Evolutionary conservation across 2,797 vertebrate genomes (phyloP).

Genomic region (Glossophaga mutica): DNA sequence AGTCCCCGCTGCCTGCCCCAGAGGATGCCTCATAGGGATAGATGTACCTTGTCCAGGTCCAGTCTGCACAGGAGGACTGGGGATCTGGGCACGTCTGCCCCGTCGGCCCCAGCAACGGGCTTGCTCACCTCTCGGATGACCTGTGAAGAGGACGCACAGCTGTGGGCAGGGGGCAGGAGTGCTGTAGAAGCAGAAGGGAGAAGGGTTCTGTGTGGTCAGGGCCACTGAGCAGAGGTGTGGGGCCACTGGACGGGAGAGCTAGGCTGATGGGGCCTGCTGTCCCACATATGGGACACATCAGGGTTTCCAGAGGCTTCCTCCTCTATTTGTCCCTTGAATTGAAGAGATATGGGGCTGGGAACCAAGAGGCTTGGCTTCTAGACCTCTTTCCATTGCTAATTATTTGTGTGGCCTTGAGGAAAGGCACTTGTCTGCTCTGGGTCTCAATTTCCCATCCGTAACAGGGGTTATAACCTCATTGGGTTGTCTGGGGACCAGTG

Average conservation of each 20-base stretch:
- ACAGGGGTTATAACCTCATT: neutral
- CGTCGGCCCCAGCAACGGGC: conserved; percentile 78
- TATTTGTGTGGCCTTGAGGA: neutral
- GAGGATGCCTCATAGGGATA: neutral
- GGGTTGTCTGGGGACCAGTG: neutral
- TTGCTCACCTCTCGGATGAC: conserved; percentile 92
- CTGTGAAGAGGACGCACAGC: conserved; percentile 77
- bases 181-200: neutral
- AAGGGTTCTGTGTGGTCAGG: neutral
- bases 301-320: neutral
- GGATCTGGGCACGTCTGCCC: conserved; percentile 86
- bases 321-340: neutral
- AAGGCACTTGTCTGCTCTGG: neutral
- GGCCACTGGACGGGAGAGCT: neutral
- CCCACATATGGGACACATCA: neutral
- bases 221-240: neutral
- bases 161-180: neutral
- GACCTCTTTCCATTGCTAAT: no score
- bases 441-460: neutral
- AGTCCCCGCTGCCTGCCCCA: neutral
- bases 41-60: conserved; percentile 93
- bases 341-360: neutral
- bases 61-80: conserved; percentile 90
- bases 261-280: neutral
- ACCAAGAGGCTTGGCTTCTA: neutral